Percentiles rank a stretch among this genome's conserved stretches.
These are phyloP conservation scores for Uria aalge DNA, from an alignment of 2,113 vertebrate species.

Conservation along the genomic window DNA sequence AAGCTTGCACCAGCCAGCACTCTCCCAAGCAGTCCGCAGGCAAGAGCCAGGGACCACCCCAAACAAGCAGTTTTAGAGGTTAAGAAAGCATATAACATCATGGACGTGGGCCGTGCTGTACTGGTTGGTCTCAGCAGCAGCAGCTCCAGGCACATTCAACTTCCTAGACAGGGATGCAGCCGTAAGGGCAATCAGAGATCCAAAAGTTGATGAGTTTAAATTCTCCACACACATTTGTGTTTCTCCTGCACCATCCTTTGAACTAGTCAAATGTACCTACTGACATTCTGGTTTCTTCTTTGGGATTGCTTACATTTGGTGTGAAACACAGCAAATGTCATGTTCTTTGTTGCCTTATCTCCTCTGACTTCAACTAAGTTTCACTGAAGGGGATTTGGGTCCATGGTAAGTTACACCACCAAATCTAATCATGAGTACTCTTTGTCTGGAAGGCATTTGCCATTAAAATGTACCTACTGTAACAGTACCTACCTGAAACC, in stretches of 20 bases:
- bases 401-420: not conserved
- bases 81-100: not conserved
- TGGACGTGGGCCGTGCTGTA: rapidly evolving
- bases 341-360: not conserved
- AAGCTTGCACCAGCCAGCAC: not conserved
- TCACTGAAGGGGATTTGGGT: not conserved
- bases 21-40: not conserved
- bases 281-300: not conserved
- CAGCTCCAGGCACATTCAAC: not conserved
- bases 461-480: no score
- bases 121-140: not conserved
- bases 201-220: not conserved
- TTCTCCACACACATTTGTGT: not conserved
- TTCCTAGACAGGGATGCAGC: not conserved
- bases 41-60: not conserved
- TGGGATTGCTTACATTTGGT: not conserved
- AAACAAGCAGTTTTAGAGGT: not conserved
- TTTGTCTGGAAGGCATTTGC: not conserved
- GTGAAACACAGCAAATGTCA: not conserved
- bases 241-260: not conserved
- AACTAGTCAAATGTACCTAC: not conserved
- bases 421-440: not conserved
- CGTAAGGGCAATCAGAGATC: not conserved
- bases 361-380: not conserved
- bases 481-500: not conserved